phyloP scores from a whole-genome alignment of 2,888 invertebrate genomes.

The Schrankia costaestrigalis region DNA sequence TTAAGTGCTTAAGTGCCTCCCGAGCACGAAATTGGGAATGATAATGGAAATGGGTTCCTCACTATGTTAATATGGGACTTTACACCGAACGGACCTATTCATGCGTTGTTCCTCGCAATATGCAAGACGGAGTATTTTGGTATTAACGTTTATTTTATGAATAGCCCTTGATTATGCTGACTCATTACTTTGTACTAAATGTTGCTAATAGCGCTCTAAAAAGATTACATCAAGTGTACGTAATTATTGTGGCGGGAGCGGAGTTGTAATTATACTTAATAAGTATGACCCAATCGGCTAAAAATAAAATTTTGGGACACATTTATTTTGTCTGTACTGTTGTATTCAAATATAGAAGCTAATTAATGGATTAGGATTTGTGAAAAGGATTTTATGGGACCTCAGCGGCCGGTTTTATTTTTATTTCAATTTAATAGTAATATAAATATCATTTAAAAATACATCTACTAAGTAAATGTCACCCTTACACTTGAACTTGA shows the following conservation, averaged over 20 bases:
- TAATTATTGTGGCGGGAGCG: neutral
- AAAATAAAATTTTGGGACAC: no score
- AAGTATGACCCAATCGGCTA: no score
- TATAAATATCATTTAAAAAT: no score
- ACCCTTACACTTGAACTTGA: no score
- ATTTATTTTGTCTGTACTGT: no score
- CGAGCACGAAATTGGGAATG: constrained; percentile 78
- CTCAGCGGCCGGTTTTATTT: no score
- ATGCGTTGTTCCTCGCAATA: constrained; percentile 59
- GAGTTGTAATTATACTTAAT: constrained; percentile 4
- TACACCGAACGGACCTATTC: constrained; percentile 59
- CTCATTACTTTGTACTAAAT: constrained; percentile 26
- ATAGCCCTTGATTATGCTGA: constrained; percentile 36
- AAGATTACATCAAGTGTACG: constrained; percentile 19
- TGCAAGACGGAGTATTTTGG: constrained; percentile 43
- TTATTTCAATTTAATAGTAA: no score
- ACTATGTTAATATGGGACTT: constrained; percentile 74
- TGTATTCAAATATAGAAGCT: no score
- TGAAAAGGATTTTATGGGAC: no score
- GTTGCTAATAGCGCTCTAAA: constrained; percentile 17
- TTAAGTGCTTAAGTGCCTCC: constrained; percentile 79
- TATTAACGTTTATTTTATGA: constrained; percentile 42
- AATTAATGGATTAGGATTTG: no score
- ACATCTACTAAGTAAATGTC: no score
- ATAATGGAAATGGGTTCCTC: constrained; percentile 76